Conservation (phyloP, 2,888 invertebrate species). For the Gryllus longicercus region DNA sequence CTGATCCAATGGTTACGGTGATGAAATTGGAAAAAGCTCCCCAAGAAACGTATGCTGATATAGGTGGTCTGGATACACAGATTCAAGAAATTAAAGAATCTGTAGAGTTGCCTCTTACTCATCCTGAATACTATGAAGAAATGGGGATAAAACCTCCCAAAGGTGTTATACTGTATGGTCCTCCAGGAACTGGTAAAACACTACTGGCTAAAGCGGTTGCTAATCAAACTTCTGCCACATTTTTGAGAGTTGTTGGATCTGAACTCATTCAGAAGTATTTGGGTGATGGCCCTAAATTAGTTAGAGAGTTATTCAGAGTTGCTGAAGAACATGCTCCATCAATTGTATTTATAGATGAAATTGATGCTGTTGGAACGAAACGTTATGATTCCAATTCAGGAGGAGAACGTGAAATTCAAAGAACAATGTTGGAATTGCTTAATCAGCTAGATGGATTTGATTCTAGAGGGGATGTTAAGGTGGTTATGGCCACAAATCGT, state of each 20-base stretch:
- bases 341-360: constrained; percentile 99
- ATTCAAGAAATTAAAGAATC: constrained; percentile 98
- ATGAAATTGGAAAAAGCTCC: constrained; percentile 99
- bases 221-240: constrained; percentile 98
- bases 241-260: constrained; percentile 97
- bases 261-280: constrained; percentile 98
- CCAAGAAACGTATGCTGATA: constrained; percentile 98
- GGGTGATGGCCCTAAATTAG: constrained; percentile 98
- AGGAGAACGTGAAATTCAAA: constrained; percentile 97
- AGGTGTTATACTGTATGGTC: constrained; percentile 96
- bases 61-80: constrained; percentile 92
- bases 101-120: constrained; percentile 95
- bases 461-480: constrained; percentile 94
- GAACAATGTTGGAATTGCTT: constrained; percentile 97
- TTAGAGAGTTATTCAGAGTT: constrained; percentile 95
- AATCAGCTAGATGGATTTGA: constrained; percentile 99
- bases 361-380: constrained; percentile 98
- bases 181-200: constrained; percentile 98
- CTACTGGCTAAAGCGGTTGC: constrained; percentile 98
- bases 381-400: constrained; percentile 96
- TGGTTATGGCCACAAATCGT: constrained; percentile 95
- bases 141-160: constrained; percentile 99
- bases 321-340: constrained; percentile 99
- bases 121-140: constrained; percentile 99
- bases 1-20: constrained; percentile 99